phyloP scores from a whole-genome alignment of 37 sponge, comb jelly and placozoan species.

The Ianthella basta region DNA sequence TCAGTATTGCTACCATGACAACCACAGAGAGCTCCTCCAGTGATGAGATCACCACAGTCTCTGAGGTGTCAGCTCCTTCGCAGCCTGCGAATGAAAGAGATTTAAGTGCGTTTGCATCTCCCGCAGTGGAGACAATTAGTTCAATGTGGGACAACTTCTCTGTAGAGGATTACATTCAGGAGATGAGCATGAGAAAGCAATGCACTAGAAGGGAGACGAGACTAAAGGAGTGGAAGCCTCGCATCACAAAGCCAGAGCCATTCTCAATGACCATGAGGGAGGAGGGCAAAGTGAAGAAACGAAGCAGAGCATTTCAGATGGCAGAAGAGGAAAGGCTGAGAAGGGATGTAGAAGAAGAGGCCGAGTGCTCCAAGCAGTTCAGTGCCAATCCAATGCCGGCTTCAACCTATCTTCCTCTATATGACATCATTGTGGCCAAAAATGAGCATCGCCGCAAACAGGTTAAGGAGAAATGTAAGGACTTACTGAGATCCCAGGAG shows the following conservation, averaged over 20 bases:
- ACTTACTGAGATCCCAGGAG: constrained; percentile 48
- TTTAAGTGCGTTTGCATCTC: constrained; percentile 37
- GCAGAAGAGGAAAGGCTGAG: constrained; percentile 75
- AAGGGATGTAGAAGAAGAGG: constrained; percentile 77
- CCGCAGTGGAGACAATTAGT: constrained; percentile 57
- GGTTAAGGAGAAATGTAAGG: constrained; percentile 14
- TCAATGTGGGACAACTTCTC: constrained; percentile 96
- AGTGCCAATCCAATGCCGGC: constrained; percentile 85
- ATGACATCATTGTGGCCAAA: constrained; percentile 70
- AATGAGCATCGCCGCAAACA: constrained; percentile 62
- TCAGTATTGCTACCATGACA: not conserved
- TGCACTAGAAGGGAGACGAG: not conserved
- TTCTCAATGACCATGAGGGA: constrained; percentile 92
- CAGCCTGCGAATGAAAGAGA: not conserved
- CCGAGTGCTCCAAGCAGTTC: constrained; percentile 81
- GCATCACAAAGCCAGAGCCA: constrained; percentile 88
- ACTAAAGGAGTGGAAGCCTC: constrained; percentile 59
- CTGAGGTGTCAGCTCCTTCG: no score
- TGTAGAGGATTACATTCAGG: constrained; percentile 64
- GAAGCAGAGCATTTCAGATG: constrained; percentile 44
- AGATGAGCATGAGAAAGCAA: not conserved
- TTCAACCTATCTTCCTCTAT: constrained; percentile 72
- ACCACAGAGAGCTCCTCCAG: not conserved
- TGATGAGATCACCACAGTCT: constrained; percentile 14
- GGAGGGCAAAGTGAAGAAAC: constrained; percentile 53